A percentile compares a stretch with the other conserved stretches of the same genome.
Conservation (phyloP, 2,797 vertebrate species). For the Sebastes steindachneri region DNA sequence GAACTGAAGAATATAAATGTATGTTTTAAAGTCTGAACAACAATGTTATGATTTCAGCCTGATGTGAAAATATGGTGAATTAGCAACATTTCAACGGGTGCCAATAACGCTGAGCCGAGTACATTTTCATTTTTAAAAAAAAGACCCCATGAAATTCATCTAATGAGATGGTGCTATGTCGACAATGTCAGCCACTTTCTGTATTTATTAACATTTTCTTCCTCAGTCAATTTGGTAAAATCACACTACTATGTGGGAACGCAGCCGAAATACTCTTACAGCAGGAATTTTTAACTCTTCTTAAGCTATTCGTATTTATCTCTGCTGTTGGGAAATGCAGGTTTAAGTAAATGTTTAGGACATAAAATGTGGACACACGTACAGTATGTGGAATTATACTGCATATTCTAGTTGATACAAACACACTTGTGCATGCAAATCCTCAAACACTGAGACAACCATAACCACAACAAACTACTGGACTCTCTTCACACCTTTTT, state of each 20-base stretch:
- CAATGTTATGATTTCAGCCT: background rate
- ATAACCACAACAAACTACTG: conserved; percentile 83
- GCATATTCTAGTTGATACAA: conserved; percentile 12
- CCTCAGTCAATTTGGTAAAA: conserved; percentile 36
- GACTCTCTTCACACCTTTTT: conserved; percentile 73
- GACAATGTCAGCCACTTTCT: conserved; percentile 16
- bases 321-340: conserved; percentile 57
- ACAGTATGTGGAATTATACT: conserved; percentile 25
- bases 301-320: conserved; percentile 68
- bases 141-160: background rate
- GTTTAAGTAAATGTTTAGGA: conserved; percentile 29
- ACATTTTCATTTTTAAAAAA: conserved; percentile 8
- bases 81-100: conserved; percentile 9
- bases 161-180: conserved; percentile 38
- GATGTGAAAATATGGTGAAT: background rate
- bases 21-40: background rate
- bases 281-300: conserved; percentile 53
- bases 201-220: conserved; percentile 55
- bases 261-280: conserved; percentile 37
- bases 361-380: conserved; percentile 22
- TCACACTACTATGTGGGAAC: conserved; percentile 61
- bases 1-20: background rate
- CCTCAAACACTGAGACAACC: conserved; percentile 77
- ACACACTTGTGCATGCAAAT: conserved; percentile 44
- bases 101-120: background rate